A percentile compares a stretch with the other conserved stretches of the same genome.
These are phyloP conservation scores for Drosophila tripunctata DNA, from an alignment of 2,888 invertebrate genomes.

Conservation along the genomic window DNA sequence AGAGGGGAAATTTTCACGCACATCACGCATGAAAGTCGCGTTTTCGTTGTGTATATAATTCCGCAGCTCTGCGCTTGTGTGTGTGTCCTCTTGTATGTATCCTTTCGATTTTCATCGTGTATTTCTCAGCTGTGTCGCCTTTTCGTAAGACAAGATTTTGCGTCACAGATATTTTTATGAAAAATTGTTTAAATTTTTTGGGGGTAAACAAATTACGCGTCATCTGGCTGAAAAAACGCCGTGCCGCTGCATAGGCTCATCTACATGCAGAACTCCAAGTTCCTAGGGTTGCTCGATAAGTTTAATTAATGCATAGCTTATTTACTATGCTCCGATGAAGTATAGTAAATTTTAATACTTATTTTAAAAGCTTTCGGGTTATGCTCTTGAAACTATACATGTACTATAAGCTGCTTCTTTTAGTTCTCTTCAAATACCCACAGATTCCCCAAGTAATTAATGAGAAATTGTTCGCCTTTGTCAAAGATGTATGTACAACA, in stretches of 20 bases:
- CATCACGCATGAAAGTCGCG: slow-evolving; percentile 69
- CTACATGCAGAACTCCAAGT: slow-evolving; percentile 19
- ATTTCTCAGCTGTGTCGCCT: slow-evolving; percentile 17
- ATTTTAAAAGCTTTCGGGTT: too few relatives aligned
- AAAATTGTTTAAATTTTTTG: slow-evolving; percentile 51
- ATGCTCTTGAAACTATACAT: background rate
- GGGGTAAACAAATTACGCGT: slow-evolving; percentile 47
- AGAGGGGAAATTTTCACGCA: slow-evolving; percentile 73
- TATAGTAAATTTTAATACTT: too few relatives aligned
- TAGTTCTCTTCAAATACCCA: background rate
- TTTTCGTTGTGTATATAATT: slow-evolving; percentile 47
- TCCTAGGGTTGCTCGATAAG: slow-evolving; percentile 39
- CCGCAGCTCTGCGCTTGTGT: slow-evolving; percentile 6
- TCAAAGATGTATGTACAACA: slow-evolving; percentile 7
- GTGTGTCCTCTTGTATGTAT: slow-evolving; percentile 27
- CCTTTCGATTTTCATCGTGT: slow-evolving; percentile 40
- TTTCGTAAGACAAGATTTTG: slow-evolving; percentile 41
- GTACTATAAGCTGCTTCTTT: background rate
- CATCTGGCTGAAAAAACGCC: slow-evolving; percentile 19
- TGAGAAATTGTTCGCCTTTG: slow-evolving; percentile 23
- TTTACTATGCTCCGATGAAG: slow-evolving; percentile 30
- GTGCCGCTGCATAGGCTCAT: slow-evolving; percentile 3
- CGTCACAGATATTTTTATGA: slow-evolving; percentile 54
- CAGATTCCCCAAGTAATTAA: slow-evolving; percentile 22
- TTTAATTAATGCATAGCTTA: slow-evolving; percentile 57